Evolutionary conservation across 2,113 vertebrate genomes (phyloP), one percentile per base, ranked within the genome.

Genomic region (Macquaria australasica): DNA sequence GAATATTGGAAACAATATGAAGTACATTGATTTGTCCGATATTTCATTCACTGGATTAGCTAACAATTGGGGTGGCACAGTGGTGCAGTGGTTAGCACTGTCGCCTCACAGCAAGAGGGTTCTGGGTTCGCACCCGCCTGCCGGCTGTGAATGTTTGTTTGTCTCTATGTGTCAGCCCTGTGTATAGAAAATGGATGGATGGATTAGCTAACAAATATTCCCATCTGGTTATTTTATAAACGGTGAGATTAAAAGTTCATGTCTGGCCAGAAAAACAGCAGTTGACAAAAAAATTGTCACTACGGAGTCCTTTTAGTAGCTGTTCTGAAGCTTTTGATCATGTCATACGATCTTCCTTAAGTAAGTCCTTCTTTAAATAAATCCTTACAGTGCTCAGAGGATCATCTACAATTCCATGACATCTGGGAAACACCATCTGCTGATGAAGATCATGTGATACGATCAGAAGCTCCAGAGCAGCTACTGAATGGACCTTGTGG

Each of bases 401-500:
- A 55, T 4, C 34, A 73, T n/a, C 37, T 48, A 31, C 5, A 45
- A 28, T 43, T 8, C 39, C 23, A 43, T 1, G 21, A 28, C 34
- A 45, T 74, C 53, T 73, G 71, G 71, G 34, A 8, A 20, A 28
- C 55, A 31, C 50, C 70, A 74, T 67, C 20, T 48, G 62, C 37
- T 34, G 20, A 72, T 16, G n/a, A 55, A 28, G 48, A 63, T 21
- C 0, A 0, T 41, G 34, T 72, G 56, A 63, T 55, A 31, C 4
- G 0, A 72, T 9, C 2, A 8, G 55, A 45, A 66, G 43, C 51
- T 48, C 14, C 16, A 58, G 20, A 56, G 50, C 18, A 55, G 68
- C 67, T 71, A 25, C 41, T 48, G 34, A 37, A 18, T 6, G 14
- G 39, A 70, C 62, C 23, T 41, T 11, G 63, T 56, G 14, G 60